Conservation (phyloP, 2,888 invertebrate genomes). For the Tribolium freemani region DNA sequence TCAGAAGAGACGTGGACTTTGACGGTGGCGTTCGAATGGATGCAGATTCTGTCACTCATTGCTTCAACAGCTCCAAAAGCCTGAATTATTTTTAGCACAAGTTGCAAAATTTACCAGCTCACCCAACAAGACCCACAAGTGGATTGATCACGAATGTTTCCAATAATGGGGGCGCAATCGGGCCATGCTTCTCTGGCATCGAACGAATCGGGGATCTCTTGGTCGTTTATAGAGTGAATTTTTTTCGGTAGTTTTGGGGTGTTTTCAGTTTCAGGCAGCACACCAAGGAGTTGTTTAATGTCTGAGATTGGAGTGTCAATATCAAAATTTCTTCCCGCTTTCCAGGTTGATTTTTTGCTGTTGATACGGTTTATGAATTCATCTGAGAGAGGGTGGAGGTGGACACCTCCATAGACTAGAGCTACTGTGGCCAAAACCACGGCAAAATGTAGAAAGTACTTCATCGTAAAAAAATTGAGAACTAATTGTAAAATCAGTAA, state of each 20-base stretch:
- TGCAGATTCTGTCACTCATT: constrained; percentile 88
- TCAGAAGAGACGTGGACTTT: constrained; percentile 85
- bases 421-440: not conserved
- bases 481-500: not conserved
- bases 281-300: constrained; percentile 78
- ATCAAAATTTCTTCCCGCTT: constrained; percentile 84
- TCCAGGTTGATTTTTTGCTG: constrained; percentile 78
- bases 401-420: not conserved
- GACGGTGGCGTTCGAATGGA: constrained; percentile 77
- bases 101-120: constrained; percentile 25
- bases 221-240: not conserved
- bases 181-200: constrained; percentile 86
- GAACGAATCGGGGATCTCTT: constrained; percentile 77
- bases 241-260: constrained; percentile 1
- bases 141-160: constrained; percentile 85
- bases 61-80: constrained; percentile 90
- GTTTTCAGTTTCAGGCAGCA: constrained; percentile 50
- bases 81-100: constrained; percentile 57
- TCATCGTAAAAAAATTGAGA: not conserved
- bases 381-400: constrained; percentile 75
- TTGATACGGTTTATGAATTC: constrained; percentile 81
- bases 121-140: constrained; percentile 93
- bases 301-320: constrained; percentile 72
- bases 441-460: not conserved
- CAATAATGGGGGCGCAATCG: constrained; percentile 84